phyloP scores from a whole-genome alignment of 2,797 vertebrate genomes.

The Spatula clypeata region DNA sequence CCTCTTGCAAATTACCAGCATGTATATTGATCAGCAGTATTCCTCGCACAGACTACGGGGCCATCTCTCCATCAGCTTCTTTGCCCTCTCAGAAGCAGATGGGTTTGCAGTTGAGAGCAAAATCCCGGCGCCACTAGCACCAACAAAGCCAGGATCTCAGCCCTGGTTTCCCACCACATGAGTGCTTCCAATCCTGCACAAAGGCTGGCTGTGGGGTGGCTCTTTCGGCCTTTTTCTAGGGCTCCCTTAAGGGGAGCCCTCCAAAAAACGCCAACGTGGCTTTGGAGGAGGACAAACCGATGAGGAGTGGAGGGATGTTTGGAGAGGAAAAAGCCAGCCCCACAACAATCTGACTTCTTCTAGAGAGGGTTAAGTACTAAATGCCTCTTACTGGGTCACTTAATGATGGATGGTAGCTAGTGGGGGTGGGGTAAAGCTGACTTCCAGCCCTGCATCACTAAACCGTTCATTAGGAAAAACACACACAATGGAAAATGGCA shows the following conservation, averaged over 20 bases:
- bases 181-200: background rate
- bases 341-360: constrained; percentile 65
- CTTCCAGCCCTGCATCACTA: constrained; percentile 82
- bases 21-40: constrained; percentile 46
- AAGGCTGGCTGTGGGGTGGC: background rate
- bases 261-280: background rate
- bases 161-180: background rate
- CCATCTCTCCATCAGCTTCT: constrained; percentile 26
- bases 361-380: constrained; percentile 73
- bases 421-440: constrained; percentile 80
- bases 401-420: constrained; percentile 76
- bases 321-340: constrained; percentile 47
- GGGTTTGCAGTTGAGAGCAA: background rate
- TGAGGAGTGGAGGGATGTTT: background rate
- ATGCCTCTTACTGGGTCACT: constrained; percentile 77
- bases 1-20: constrained; percentile 11
- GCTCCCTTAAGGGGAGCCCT: background rate
- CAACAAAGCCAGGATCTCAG: background rate
- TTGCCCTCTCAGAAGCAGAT: background rate
- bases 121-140: background rate
- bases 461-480: constrained; percentile 81
- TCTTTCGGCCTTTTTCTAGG: background rate
- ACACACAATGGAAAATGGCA: constrained; percentile 81
- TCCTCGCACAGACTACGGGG: background rate
- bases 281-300: background rate